Percentiles rank a stretch among this genome's conserved stretches.
These are phyloP conservation scores for Mungos mungo DNA, from an alignment of 2,113 vertebrate species.

Conservation along the genomic window DNA sequence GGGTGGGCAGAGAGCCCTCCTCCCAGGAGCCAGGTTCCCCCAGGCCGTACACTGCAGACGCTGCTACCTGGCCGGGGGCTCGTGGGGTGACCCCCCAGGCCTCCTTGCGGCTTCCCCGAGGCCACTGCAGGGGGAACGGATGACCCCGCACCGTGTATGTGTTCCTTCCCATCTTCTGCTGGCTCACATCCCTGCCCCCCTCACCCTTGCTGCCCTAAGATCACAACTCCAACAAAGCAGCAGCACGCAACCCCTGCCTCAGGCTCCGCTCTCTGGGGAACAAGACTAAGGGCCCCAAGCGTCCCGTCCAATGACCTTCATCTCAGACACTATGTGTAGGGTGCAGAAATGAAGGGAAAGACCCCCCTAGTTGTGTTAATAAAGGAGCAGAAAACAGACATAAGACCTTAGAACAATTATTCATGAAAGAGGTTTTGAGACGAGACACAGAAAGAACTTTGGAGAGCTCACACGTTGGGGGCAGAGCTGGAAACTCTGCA, in stretches of 20 bases:
- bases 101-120: not conserved
- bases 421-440: not conserved
- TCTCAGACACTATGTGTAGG: not conserved
- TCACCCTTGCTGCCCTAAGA: not conserved
- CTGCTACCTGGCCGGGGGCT: not conserved
- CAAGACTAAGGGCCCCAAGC: not conserved
- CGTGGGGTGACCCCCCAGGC: rapidly evolving
- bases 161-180: not conserved
- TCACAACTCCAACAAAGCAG: not conserved
- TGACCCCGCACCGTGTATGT: too few relatives aligned
- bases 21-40: not conserved
- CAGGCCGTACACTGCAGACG: not conserved
- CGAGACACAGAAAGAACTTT: not conserved
- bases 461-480: not conserved
- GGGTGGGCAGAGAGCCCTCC: not conserved
- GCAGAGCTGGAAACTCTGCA: not conserved
- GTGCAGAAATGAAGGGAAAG: not conserved
- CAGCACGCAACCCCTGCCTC: not conserved
- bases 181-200: not conserved
- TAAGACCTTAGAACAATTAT: not conserved
- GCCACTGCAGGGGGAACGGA: not conserved
- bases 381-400: not conserved
- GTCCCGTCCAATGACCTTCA: not conserved
- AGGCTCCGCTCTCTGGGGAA: not conserved
- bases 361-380: not conserved